phyloP scores from a whole-genome alignment of 1,140 invertebrate species.

The Bathynomus jamesi region DNA sequence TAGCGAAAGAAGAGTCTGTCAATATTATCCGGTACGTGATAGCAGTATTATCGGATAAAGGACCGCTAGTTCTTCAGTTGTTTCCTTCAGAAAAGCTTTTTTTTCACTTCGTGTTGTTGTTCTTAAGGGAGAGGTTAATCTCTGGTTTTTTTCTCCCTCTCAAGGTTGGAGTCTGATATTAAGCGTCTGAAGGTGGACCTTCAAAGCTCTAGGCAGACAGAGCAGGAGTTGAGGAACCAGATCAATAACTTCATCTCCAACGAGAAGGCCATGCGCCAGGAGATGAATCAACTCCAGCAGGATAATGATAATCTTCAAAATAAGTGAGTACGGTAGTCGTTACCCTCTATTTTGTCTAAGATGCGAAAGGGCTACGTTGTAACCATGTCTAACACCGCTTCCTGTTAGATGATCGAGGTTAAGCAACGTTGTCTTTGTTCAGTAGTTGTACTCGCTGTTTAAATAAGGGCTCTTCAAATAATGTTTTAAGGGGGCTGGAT shows the following conservation, averaged over 20 bases:
- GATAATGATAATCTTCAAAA: conserved; percentile 73
- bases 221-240: conserved; percentile 75
- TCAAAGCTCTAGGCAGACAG: conserved; percentile 62
- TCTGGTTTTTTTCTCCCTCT: too few relatives aligned
- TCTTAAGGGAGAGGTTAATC: too few relatives aligned
- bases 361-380: neutral
- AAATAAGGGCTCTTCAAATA: neutral
- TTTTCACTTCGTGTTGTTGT: too few relatives aligned
- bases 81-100: too few relatives aligned
- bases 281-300: conserved; percentile 66
- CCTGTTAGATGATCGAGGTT: too few relatives aligned
- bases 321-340: conserved; percentile 50
- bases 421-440: too few relatives aligned
- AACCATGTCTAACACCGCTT: neutral
- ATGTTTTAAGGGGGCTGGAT: too few relatives aligned
- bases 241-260: conserved; percentile 55
- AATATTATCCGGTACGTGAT: conserved; percentile 30
- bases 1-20: conserved; percentile 29
- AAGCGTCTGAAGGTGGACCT: conserved; percentile 73
- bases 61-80: too few relatives aligned
- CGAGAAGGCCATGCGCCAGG: conserved; percentile 64
- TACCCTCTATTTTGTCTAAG: neutral
- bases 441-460: too few relatives aligned
- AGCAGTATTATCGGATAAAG: too few relatives aligned
- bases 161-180: conserved; percentile 59